Evolutionary conservation across 2,797 vertebrate genomes (phyloP), one percentile per base, ranked within the genome.

Genomic region (Erpetoichthys calabaricus): DNA sequence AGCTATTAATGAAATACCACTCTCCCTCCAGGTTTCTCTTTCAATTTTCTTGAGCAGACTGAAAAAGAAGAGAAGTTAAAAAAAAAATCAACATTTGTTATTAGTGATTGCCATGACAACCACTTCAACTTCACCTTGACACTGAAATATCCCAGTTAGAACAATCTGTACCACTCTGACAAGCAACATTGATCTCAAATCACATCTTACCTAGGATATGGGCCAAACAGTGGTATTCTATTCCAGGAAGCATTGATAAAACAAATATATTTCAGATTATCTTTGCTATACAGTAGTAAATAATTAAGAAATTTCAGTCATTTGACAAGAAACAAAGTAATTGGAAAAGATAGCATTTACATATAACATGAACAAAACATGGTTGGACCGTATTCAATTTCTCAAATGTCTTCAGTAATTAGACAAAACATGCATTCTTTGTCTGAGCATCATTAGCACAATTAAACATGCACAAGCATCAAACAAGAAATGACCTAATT

Each of bases 211-310:
- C 96, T 99, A 94, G 96, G 96, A 84, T 98, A 99, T 65, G 96
- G 96, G 89, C 96, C 96, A 89, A 99, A 99, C 77, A 99, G 95
- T 85, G 94, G 96, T 85, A 98, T 99, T 93, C 96, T 99, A 97
- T 78, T 99, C 96, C 96, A 84, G 91, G 94, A 91, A 94, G 94
- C 94, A 94, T 89, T 91, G 91, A 91, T 75, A 91, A 92, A 93
- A 94, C 89, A 96, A 89, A 96, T 73, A 82, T 73, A 91, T 89
- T 86, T 90, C 80, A 86, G 86, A 89, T 90, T 88, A 86, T 78
- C 76, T 75, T 76, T 66, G 76, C 75, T 61, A 66, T 54, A 67
- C 64, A 56, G n/a, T 49, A 49, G 3, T 6, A 47, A 47, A 47
- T 44, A 58, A 58, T 44, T 51, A n/a, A 41, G 57, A 44, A 25